phyloP scores from a whole-genome alignment of 2,797 vertebrate genomes.

The Ptychadena robeensis region DNA sequence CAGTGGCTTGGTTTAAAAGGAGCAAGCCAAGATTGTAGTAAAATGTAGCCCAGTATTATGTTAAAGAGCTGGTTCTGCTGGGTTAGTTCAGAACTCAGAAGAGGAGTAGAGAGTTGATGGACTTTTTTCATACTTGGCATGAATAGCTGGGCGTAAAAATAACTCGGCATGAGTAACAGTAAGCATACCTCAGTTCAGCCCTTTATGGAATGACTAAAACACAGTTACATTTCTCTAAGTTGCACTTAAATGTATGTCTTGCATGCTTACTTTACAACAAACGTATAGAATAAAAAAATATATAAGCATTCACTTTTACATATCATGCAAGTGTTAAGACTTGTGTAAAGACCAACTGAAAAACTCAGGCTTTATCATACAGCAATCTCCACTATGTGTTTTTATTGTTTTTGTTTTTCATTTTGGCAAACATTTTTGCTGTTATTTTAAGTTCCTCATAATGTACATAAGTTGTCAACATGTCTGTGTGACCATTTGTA shows the following conservation, averaged over 20 bases:
- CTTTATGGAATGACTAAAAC: constrained; percentile 93
- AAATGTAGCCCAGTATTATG: background rate
- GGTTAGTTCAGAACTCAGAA: constrained; percentile 85
- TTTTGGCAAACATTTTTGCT: constrained; percentile 75
- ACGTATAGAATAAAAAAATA: constrained; percentile 75
- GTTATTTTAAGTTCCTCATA: constrained; percentile 79
- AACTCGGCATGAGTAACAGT: constrained; percentile 96
- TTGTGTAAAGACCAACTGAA: constrained; percentile 86
- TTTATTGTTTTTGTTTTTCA: constrained; percentile 34
- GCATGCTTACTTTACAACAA: constrained; percentile 97
- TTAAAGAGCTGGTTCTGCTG: background rate
- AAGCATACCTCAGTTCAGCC: constrained; percentile 94
- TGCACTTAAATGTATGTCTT: constrained; percentile 94
- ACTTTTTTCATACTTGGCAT: constrained; percentile 93
- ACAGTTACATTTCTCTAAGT: constrained; percentile 89
- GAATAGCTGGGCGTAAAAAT: constrained; percentile 94
- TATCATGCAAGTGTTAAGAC: constrained; percentile 82
- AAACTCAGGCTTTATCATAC: constrained; percentile 89
- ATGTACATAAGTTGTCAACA: constrained; percentile 90
- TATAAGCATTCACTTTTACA: constrained; percentile 84
- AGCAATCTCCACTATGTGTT: constrained; percentile 79
- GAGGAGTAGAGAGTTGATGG: constrained; percentile 85
- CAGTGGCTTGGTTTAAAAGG: constrained; percentile 62
- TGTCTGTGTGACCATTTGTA: constrained; percentile 85
- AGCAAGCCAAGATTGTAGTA: background rate